phyloP scores from a whole-genome alignment of 2,113 vertebrate species.

The Sprattus sprattus region DNA sequence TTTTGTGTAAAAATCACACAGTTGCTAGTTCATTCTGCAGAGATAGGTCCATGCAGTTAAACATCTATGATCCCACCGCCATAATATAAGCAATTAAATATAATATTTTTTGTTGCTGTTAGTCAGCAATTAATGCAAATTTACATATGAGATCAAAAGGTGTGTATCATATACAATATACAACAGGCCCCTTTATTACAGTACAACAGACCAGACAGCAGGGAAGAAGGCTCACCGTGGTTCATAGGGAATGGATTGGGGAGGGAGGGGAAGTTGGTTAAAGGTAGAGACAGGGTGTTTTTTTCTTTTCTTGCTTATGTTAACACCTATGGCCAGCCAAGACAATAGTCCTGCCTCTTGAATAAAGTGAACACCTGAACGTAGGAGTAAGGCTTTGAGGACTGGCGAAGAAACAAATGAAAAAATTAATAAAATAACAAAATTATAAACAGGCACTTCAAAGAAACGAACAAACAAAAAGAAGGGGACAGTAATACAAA shows the following conservation, averaged over 20 bases:
- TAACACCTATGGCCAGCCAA: not conserved
- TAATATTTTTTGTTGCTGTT: constrained; percentile 80
- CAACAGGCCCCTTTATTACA: constrained; percentile 77
- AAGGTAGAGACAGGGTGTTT: not conserved
- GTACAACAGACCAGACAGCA: constrained; percentile 81
- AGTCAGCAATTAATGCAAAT: constrained; percentile 96
- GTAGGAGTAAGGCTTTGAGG: constrained; percentile 76
- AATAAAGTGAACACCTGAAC: constrained; percentile 75
- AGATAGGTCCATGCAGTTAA: constrained; percentile 92
- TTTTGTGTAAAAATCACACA: constrained; percentile 96
- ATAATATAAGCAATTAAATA: constrained; percentile 93
- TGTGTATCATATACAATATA: constrained; percentile 88
- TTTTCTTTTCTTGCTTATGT: not conserved
- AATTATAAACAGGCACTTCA: constrained; percentile 23
- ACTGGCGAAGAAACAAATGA: constrained; percentile 53
- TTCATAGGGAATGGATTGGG: constrained; percentile 52
- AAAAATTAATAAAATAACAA: constrained; percentile 42
- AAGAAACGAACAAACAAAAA: not conserved
- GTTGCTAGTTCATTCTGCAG: constrained; percentile 91
- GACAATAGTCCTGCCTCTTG: constrained; percentile 23
- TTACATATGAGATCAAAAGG: constrained; percentile 90
- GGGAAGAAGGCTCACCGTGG: constrained; percentile 68
- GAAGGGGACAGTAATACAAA: constrained; percentile 9
- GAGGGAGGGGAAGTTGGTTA: not conserved
- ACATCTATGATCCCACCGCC: constrained; percentile 90